These are phyloP conservation scores for Notoglanidium macrostoma DNA, from an alignment of 2,797 vertebrate genomes.

Conservation along the genomic window DNA sequence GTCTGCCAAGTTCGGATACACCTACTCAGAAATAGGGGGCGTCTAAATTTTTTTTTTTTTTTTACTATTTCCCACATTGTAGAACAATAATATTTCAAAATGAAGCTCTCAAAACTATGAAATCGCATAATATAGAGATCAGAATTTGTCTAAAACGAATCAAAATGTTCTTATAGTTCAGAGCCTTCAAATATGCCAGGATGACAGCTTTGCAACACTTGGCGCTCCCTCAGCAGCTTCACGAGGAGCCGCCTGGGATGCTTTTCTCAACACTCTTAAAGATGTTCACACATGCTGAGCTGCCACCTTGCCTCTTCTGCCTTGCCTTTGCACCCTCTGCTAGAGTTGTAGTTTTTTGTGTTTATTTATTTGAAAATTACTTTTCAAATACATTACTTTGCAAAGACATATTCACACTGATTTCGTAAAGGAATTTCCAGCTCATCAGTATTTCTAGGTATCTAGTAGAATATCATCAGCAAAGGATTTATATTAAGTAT, in stretches of 20 bases:
- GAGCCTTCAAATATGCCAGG: conserved; percentile 9
- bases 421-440: not conserved
- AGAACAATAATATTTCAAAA: not conserved
- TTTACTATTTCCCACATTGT: not conserved
- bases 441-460: not conserved
- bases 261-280: not conserved
- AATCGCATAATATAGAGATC: not conserved
- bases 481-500: not conserved
- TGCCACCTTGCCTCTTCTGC: conserved; percentile 18
- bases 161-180: not conserved
- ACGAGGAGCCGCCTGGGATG: conserved; percentile 15
- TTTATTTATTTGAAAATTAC: not conserved
- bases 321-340: conserved; percentile 1
- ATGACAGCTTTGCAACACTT: conserved; percentile 19
- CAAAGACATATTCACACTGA: not conserved
- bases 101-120: not conserved
- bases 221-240: conserved; percentile 1
- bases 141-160: not conserved
- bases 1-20: not conserved
- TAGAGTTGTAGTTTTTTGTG: not conserved
- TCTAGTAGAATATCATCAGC: no score
- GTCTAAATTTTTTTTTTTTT: not conserved
- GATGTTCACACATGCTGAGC: conserved; percentile 22
- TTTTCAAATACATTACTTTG: not conserved
- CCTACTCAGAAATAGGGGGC: not conserved